Evolutionary conservation across 2,113 vertebrate genomes (phyloP).

Genomic region (Pipra filicauda): DNA sequence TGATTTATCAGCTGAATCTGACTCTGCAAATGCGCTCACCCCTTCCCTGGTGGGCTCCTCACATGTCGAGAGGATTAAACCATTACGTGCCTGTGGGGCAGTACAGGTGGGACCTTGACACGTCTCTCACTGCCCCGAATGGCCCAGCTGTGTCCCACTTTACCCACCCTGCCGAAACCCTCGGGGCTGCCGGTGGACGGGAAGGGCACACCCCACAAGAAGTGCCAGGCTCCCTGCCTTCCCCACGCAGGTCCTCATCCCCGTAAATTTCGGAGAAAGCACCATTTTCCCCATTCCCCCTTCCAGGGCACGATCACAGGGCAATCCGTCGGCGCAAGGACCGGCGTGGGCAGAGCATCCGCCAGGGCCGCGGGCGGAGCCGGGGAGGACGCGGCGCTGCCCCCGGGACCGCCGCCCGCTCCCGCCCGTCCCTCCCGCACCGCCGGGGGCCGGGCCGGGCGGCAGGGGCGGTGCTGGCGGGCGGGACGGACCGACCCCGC

Average conservation of each 20-base stretch:
- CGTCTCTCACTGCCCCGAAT: background rate
- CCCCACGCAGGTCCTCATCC: background rate
- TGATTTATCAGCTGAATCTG: background rate
- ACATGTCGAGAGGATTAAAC: accelerated
- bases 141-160: background rate
- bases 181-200: background rate
- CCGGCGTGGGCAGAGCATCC: background rate
- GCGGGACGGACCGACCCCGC: background rate
- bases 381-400: background rate
- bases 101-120: background rate
- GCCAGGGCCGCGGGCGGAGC: background rate
- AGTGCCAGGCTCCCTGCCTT: background rate
- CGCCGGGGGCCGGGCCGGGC: background rate
- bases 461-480: background rate
- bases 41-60: background rate
- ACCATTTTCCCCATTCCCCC: background rate
- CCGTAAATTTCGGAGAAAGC: background rate
- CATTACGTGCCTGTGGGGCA: accelerated
- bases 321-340: background rate
- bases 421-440: background rate
- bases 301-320: too few relatives aligned
- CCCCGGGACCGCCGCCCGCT: background rate
- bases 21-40: background rate
- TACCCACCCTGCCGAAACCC: background rate
- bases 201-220: background rate